Conservation (phyloP, 2,797 vertebrate genomes). For the Scyliorhinus canicula region DNA sequence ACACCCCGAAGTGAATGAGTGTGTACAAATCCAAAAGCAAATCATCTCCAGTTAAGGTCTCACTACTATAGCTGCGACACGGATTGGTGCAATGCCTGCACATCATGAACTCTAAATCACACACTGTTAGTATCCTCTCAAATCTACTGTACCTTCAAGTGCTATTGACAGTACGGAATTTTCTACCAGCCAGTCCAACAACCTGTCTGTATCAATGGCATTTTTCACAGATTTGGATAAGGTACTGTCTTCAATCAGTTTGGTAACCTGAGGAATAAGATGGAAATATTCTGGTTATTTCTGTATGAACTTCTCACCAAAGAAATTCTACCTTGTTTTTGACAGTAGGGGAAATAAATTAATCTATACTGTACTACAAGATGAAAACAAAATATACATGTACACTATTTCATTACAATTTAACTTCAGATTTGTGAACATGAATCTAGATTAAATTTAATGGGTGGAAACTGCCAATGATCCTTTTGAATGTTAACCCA, state of each 20-base stretch:
- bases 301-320: not conserved
- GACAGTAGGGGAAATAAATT: not conserved
- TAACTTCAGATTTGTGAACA: not conserved
- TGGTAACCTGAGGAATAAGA: conserved; percentile 76
- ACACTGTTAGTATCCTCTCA: not conserved
- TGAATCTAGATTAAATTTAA: not conserved
- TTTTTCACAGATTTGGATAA: conserved; percentile 96
- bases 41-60: not conserved
- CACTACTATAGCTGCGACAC: not conserved
- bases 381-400: not conserved
- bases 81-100: not conserved
- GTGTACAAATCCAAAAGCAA: not conserved
- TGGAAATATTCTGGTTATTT: conserved; percentile 30
- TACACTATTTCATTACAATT: not conserved
- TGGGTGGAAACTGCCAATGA: not conserved
- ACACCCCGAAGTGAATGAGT: not conserved
- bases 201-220: conserved; percentile 89
- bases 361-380: not conserved
- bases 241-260: conserved; percentile 96
- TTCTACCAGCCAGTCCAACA: conserved; percentile 95
- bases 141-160: conserved; percentile 73
- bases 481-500: not conserved
- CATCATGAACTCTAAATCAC: not conserved
- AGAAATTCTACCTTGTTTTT: not conserved
- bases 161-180: conserved; percentile 97